Conservation (phyloP, 2,113 vertebrate species). For the Megalops atlanticus region DNA sequence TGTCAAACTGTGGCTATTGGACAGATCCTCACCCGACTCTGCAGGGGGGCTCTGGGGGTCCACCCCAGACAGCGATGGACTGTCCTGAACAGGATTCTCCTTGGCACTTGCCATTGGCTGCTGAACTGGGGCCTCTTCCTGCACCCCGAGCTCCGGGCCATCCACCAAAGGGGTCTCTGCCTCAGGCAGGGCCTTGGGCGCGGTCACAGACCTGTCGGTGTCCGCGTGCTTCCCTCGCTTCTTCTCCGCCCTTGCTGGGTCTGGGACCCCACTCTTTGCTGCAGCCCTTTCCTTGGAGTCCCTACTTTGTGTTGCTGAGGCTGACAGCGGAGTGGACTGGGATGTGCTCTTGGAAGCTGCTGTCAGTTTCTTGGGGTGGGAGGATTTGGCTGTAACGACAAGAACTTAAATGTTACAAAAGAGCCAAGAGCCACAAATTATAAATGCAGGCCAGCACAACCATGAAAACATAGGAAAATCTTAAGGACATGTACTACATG, state of each 20-base stretch:
- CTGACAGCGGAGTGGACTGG: constrained; percentile 58
- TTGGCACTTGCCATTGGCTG: background rate
- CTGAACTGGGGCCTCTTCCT: background rate
- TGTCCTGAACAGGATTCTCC: background rate
- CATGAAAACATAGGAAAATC: background rate
- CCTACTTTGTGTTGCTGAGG: constrained; percentile 60
- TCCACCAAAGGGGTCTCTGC: constrained; percentile 23
- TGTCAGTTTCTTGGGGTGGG: constrained; percentile 79
- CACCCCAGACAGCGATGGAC: background rate
- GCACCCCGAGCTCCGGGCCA: constrained; percentile 22
- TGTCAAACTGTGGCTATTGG: constrained; percentile 44
- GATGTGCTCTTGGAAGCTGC: constrained; percentile 8
- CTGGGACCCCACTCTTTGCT: constrained; percentile 15
- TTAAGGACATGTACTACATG: background rate
- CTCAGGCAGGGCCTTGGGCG: constrained; percentile 60
- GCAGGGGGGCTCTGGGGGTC: background rate
- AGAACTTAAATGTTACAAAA: background rate
- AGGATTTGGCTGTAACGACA: constrained; percentile 79
- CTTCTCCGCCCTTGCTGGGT: background rate
- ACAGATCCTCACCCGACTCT: constrained; percentile 17
- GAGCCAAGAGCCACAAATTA: background rate
- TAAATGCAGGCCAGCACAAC: background rate
- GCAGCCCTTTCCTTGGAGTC: constrained; percentile 67
- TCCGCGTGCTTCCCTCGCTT: constrained; percentile 66
- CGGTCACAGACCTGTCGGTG: constrained; percentile 38